Evolutionary conservation across 2,888 invertebrate species (phyloP).

Genomic region (Dolichomitus sp.): DNA sequence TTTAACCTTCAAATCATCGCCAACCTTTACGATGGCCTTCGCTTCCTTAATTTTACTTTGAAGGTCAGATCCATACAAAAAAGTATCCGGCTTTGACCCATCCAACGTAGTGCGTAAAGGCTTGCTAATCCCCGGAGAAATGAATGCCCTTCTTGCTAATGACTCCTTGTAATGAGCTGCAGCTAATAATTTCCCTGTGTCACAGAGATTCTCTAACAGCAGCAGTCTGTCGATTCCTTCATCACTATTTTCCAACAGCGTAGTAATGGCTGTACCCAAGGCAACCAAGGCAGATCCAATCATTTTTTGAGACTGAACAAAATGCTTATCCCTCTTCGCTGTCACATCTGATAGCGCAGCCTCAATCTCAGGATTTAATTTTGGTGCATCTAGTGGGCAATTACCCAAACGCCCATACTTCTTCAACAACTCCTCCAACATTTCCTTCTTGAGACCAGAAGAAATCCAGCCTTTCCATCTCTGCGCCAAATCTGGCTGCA

Average conservation of each 20-base stretch:
- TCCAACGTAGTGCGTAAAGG: conserved; percentile 9
- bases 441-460: conserved; percentile 17
- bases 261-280: background rate
- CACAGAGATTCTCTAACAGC: conserved; percentile 37
- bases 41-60: conserved; percentile 48
- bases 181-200: conserved; percentile 32
- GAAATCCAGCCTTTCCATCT: conserved; percentile 35
- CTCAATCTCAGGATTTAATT: conserved; percentile 11
- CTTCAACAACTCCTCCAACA: conserved; percentile 8
- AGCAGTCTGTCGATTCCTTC: conserved; percentile 15
- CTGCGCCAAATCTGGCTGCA: conserved; percentile 5
- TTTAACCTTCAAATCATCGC: conserved; percentile 47
- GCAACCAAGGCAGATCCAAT: conserved; percentile 20
- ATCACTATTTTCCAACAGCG: background rate
- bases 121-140: conserved; percentile 47
- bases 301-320: background rate
- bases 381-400: conserved; percentile 8
- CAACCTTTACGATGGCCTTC: conserved; percentile 40
- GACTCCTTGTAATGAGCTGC: conserved; percentile 30
- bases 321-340: conserved; percentile 26
- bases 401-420: conserved; percentile 26
- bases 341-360: background rate
- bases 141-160: conserved; percentile 49
- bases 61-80: conserved; percentile 44
- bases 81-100: conserved; percentile 31